Percentiles rank a stretch among this genome's conserved stretches.
Conservation (phyloP, 2,888 invertebrate species). For the Oxytorus armatus region DNA sequence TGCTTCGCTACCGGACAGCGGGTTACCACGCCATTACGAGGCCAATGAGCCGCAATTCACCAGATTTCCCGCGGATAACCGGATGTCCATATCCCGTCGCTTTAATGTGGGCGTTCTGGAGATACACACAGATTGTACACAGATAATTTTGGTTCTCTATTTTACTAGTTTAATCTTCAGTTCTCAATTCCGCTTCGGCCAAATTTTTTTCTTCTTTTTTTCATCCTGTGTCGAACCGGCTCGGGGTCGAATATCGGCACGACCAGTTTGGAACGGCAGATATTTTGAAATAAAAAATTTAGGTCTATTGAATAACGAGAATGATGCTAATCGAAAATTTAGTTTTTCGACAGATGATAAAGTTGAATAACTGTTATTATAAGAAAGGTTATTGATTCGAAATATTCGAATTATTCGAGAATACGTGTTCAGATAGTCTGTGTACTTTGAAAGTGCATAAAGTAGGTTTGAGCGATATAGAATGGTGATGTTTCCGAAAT, state of each 20-base stretch:
- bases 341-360: no score
- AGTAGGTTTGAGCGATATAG: no score
- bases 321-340: no score
- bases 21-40: conserved; percentile 84
- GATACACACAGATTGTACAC: background rate
- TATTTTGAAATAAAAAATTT: no score
- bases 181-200: background rate
- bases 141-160: conserved; percentile 6
- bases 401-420: no score
- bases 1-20: conserved; percentile 78
- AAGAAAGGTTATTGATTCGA: no score
- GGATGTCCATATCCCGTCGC: conserved; percentile 70
- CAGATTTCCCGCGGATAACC: conserved; percentile 78
- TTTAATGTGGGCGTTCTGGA: conserved; percentile 4
- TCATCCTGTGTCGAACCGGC: background rate
- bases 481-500: no score
- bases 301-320: no score
- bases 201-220: background rate
- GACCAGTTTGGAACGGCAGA: no score
- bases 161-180: background rate
- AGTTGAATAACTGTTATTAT: no score
- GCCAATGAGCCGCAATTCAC: conserved; percentile 82
- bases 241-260: conserved; percentile 1
- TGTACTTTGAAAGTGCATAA: no score
- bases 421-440: no score